These are phyloP conservation scores for Suillia variegata DNA, from an alignment of 2,888 invertebrate species.

Conservation along the genomic window DNA sequence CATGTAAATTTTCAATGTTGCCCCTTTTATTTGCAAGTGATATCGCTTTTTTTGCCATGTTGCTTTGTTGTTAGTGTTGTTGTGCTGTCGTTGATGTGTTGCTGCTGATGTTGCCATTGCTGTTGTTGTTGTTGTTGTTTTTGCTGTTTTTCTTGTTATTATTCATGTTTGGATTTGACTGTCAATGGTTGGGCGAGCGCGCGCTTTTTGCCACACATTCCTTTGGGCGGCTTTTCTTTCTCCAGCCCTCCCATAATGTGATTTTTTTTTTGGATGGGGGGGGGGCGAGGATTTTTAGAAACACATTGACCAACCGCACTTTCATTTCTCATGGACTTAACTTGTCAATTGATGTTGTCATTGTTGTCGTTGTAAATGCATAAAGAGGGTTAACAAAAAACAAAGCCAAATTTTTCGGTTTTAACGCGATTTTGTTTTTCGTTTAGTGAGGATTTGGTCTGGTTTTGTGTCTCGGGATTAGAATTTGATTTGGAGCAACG, in stretches of 20 bases:
- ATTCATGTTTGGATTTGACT: conserved; percentile 53
- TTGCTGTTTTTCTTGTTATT: conserved; percentile 38
- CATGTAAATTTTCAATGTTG: conserved; percentile 2
- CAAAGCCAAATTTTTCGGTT: too few species aligned
- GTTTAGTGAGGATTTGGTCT: too few species aligned
- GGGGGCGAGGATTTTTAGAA: too few species aligned
- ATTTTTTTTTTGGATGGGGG: too few species aligned
- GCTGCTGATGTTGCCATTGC: not conserved
- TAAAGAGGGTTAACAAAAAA: conserved; percentile 11
- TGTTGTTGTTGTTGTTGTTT: too few species aligned
- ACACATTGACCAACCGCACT: conserved; percentile 37
- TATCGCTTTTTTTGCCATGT: conserved; percentile 6
- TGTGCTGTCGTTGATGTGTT: conserved; percentile 18
- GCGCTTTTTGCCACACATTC: conserved; percentile 4
- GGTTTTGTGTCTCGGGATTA: conserved; percentile 7
- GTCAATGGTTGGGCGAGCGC: conserved; percentile 45
- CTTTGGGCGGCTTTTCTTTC: too few species aligned
- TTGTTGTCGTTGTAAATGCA: not conserved
- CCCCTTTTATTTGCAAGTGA: not conserved
- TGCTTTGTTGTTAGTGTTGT: not conserved
- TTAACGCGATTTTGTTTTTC: too few species aligned
- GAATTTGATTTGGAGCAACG: not conserved
- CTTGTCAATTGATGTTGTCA: conserved; percentile 38
- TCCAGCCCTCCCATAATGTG: too few species aligned
- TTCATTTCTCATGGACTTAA: conserved; percentile 52